A percentile compares a stretch with the other conserved stretches of the same genome.
Conservation (phyloP, 2,113 vertebrate genomes). For the Cepphus grylle region DNA sequence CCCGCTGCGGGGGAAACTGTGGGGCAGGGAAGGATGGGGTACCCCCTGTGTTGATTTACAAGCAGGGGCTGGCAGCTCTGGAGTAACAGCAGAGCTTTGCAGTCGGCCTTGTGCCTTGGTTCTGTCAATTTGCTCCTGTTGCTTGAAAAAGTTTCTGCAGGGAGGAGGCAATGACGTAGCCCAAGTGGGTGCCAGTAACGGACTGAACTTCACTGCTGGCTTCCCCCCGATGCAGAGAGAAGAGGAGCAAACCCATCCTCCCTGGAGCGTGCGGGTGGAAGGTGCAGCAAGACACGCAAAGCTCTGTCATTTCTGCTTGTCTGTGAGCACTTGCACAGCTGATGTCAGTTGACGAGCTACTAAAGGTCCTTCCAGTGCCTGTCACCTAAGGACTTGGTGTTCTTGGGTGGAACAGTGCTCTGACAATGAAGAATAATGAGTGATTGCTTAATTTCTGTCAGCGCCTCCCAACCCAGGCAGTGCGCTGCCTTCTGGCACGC, state of each 20-base stretch:
- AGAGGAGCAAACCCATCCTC: neutral
- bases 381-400: neutral
- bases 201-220: neutral
- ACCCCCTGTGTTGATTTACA: neutral
- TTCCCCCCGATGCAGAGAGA: neutral
- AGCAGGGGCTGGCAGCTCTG: neutral
- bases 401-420: neutral
- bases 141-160: neutral
- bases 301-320: neutral
- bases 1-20: no score
- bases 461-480: neutral
- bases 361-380: neutral
- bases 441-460: slow-evolving; percentile 5
- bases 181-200: neutral
- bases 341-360: neutral
- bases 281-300: accelerated
- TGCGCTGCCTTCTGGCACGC: neutral
- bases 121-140: neutral
- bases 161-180: neutral
- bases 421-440: neutral
- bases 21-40: neutral
- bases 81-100: neutral
- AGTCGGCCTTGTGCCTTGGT: neutral
- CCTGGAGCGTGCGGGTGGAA: accelerated
- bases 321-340: neutral